phyloP scores from a whole-genome alignment of 2,797 vertebrate genomes.

The Lates japonicus region DNA sequence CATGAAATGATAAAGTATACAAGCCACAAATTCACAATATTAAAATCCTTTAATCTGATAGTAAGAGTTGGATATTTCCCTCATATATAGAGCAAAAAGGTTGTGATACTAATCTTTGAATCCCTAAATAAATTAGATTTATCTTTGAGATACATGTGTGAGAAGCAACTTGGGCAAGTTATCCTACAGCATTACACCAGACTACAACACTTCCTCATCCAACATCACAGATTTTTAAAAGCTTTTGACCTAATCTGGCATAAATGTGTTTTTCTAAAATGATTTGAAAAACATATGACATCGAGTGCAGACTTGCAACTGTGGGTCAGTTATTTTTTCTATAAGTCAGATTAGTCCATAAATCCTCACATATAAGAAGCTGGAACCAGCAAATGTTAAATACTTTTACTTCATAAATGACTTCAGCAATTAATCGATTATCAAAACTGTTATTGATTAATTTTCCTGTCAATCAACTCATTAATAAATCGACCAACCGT shows the following conservation, averaged over 20 bases:
- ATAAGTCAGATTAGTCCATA: neutral
- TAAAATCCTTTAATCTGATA: constrained; percentile 34
- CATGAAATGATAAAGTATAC: constrained; percentile 50
- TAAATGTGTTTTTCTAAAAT: neutral
- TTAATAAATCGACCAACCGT: constrained; percentile 11
- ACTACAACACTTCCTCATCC: neutral
- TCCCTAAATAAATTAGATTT: constrained; percentile 24
- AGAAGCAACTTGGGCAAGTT: neutral
- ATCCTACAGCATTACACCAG: constrained; percentile 3
- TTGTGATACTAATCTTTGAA: constrained; percentile 34
- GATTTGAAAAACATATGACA: neutral
- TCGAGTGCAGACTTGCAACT: neutral
- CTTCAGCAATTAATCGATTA: neutral
- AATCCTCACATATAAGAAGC: neutral
- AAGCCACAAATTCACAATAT: constrained; percentile 49
- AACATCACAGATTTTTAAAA: neutral
- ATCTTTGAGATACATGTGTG: neutral
- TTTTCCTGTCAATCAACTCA: neutral
- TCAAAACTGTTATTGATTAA: neutral
- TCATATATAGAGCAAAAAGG: constrained; percentile 13
- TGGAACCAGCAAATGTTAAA: neutral
- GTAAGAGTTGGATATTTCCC: constrained; percentile 13
- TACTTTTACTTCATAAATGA: neutral
- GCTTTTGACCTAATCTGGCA: neutral
- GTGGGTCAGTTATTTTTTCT: neutral